A percentile compares a stretch with the other conserved stretches of the same genome.
These are phyloP conservation scores for Pampus argenteus DNA, from an alignment of 2,797 vertebrate genomes.

Conservation along the genomic window DNA sequence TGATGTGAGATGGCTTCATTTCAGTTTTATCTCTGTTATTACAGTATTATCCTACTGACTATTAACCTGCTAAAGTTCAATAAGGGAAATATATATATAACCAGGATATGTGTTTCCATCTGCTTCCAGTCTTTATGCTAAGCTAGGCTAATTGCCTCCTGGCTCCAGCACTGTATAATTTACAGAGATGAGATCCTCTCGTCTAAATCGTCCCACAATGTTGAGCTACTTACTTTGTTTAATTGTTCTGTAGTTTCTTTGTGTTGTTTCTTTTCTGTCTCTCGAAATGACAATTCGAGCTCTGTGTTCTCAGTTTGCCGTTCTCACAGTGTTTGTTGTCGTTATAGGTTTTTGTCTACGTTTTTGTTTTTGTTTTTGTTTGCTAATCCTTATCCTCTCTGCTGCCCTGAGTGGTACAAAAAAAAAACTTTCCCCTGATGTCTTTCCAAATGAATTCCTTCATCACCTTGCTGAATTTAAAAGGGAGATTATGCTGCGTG, in stretches of 20 bases:
- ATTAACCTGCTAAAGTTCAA: too few relatives aligned
- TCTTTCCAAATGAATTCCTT: conserved; percentile 37
- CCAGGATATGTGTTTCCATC: too few relatives aligned
- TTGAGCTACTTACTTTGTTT: too few relatives aligned
- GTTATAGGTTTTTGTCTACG: not conserved
- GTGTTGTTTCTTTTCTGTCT: not conserved
- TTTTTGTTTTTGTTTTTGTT: conserved; percentile 11
- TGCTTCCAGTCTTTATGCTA: too few relatives aligned
- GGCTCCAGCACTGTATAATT: too few relatives aligned
- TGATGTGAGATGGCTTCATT: too few relatives aligned
- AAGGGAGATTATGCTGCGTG: conserved; percentile 29
- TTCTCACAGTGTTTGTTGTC: not conserved
- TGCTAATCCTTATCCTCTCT: conserved; percentile 27
- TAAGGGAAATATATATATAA: too few relatives aligned
- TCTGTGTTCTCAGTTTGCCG: not conserved
- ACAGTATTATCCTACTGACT: too few relatives aligned
- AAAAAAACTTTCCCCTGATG: conserved; percentile 5
- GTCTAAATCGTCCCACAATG: not conserved
- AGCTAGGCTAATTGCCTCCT: too few relatives aligned
- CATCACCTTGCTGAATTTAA: conserved; percentile 45
- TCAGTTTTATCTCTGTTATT: too few relatives aligned
- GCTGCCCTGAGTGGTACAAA: conserved; percentile 10
- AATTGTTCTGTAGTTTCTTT: not conserved
- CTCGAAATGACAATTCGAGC: not conserved
- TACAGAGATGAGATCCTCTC: too few relatives aligned